A percentile compares a stretch with the other conserved stretches of the same genome.
Evolutionary conservation across 2,797 vertebrate genomes (phyloP).

Genomic region (Lacerta bilineata): DNA sequence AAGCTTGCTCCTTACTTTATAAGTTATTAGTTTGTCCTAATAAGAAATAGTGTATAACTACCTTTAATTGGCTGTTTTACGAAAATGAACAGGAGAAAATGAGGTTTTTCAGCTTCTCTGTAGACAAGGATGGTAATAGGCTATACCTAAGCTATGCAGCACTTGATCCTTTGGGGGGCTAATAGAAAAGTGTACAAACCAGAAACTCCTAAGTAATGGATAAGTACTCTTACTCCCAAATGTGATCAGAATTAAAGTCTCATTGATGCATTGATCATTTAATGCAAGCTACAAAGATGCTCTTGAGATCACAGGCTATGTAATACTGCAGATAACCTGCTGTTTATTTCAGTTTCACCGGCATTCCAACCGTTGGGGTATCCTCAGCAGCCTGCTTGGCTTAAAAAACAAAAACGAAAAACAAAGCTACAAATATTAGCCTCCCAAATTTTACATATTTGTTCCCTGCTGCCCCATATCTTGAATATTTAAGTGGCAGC

Average conservation of each 20-base stretch:
- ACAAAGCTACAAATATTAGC: not conserved
- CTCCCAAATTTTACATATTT: slow-evolving; percentile 18
- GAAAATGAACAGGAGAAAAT: not conserved
- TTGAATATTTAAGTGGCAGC: slow-evolving; percentile 22
- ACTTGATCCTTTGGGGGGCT: not conserved
- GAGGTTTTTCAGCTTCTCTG: not conserved
- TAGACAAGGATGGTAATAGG: not conserved
- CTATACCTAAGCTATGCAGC: not conserved
- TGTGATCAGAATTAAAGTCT: not conserved
- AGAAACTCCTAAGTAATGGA: not conserved
- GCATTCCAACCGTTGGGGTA: not conserved
- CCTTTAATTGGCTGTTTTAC: not conserved
- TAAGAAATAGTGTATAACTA: not conserved
- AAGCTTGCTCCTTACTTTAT: not conserved
- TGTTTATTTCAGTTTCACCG: not conserved
- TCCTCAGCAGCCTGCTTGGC: slow-evolving; percentile 18
- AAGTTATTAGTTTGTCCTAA: not conserved
- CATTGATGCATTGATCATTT: not conserved
- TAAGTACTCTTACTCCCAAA: not conserved
- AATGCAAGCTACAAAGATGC: not conserved
- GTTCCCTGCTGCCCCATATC: not conserved
- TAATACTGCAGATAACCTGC: not conserved
- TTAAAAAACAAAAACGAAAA: not conserved
- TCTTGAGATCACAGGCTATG: slow-evolving; percentile 8
- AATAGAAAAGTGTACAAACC: slow-evolving; percentile 18